Base-by-base conservation (phyloP, 92 coral and sea anemone species). In the Scolanthus callimorphus region DNA sequence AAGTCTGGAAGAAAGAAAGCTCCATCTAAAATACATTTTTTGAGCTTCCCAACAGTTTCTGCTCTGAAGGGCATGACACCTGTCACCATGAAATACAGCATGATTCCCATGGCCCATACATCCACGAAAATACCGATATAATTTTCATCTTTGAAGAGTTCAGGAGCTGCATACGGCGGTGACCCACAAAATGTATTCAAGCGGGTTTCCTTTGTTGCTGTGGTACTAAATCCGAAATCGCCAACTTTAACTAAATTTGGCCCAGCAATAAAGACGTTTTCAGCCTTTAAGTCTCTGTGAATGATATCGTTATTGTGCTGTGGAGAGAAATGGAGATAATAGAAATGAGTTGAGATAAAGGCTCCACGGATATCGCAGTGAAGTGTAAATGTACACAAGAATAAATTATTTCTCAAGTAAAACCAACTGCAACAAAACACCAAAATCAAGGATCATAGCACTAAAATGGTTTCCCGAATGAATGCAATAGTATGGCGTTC, bases 61-160 rank as follows among this genome's bases (percentile, higher is more conserved):
- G 99, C 99, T 8, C 99, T 85, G 52, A 94, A 94, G 0, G 99
- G 99, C 99, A 94, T 94, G 20, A 94, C 97, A 11, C 99, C 99
- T 0, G 99, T 94, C 0, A 94, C 99, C 84, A 94, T 84, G 41
- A 94, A 88, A 60, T 94, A 94, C 38, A 90, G 61, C 65, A 94
- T 73, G 46, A 94, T 94, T 44, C 99, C 99, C 21, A 94, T 63
- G 0, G 99, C 99, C 99, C 99, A 94, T 21, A 94, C 74, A 31
- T 94, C 99, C 13, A 94, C 99, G 65, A 76, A 94, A 11, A 83
- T 82, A 19, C 99, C 99, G 13, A 80, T 81, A 69, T 94, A 94
- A 37, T 81, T 86, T 59, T 94, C 99, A 51, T 94, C 99, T 57
- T 79, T 85, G 65, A 94, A 94, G n/a, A 94, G 79, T 67, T 94